Evolutionary conservation across 2,113 vertebrate genomes (phyloP), one percentile per base, ranked within the genome.

Genomic region (Sciurus niger): DNA sequence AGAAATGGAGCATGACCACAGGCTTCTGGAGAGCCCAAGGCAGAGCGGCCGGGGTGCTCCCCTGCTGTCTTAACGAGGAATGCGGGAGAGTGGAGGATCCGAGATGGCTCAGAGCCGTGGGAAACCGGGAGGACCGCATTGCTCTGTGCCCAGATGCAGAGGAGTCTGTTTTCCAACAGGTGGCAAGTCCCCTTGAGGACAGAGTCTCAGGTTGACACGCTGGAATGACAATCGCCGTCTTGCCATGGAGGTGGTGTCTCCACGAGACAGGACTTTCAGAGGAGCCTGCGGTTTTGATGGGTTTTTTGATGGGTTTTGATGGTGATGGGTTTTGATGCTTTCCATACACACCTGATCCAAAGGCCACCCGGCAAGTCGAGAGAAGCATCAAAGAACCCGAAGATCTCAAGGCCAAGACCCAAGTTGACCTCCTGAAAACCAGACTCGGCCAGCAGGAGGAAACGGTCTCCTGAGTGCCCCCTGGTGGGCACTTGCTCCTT

Each of bases 11-110:
- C 37, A n/a, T 1, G 0, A 11, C 9, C 17, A 43, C 8, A n/a
- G 20, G 25, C 13, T 32, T 30, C 87, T 40, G 72, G 73, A 10
- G 24, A 40, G 37, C 6, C 3, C 10, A 51, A 32, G 3, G 3
- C 1, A 0, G 12, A 34, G 3, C 9, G 0, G 0, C 2, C 10
- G 22, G 78, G 28, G 32, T 30, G 5, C 17, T n/a, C 34, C 48
- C 25, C 46, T 0, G 40, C 8, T 10, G n/a, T 4, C 0, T 3
- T 32, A 12, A 25, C 0, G 2, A 16, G 55, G 74, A 13, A 18
- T 1, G 2, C 1, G 11, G 37, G 88, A 46, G 70, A 32, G 18
- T 30, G 25, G 22, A 20, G 8, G 0, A 0, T 17, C 80, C 0
- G 0, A 0, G 48, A 4, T 0, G 73, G 77, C 76, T 43, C 7